Evolutionary conservation across 1,140 invertebrate species (phyloP).

Genomic region (Micrasema minimum): DNA sequence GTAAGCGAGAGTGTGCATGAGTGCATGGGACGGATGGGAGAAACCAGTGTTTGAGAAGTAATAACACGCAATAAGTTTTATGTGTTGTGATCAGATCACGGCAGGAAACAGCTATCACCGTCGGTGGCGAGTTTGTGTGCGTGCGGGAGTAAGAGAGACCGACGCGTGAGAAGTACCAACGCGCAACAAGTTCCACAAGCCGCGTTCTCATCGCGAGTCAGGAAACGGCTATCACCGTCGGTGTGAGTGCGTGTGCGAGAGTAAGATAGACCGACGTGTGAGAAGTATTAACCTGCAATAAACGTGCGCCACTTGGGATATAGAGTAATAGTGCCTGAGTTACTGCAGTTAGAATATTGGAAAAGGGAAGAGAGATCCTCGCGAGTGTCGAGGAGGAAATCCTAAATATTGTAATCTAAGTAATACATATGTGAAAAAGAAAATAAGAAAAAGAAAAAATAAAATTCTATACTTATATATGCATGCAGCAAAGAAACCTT

Average conservation of each 20-base stretch:
- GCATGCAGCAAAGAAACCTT: conserved; percentile 52
- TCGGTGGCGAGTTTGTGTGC: too few species aligned
- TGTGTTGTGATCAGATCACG: too few species aligned
- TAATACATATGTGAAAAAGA: conserved; percentile 51
- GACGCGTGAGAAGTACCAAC: too few species aligned
- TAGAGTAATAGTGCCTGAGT: conserved; percentile 48
- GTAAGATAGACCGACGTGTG: conserved; percentile 2
- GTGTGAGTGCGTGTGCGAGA: background rate
- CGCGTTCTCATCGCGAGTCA: too few species aligned
- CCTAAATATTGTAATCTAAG: conserved; percentile 54
- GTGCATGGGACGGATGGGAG: too few species aligned
- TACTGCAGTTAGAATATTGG: conserved; percentile 50
- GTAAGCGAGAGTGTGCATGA: too few species aligned
- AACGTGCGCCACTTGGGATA: conserved; percentile 49
- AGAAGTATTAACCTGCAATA: conserved; percentile 31
- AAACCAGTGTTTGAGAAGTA: background rate
- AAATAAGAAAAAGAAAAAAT: conserved; percentile 53
- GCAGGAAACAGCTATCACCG: too few species aligned
- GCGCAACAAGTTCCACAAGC: too few species aligned
- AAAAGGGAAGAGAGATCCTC: conserved; percentile 49
- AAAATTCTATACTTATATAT: conserved; percentile 55
- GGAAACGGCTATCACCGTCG: too few species aligned
- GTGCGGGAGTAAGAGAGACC: too few species aligned
- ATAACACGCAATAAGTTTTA: conserved; percentile 38
- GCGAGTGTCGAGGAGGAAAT: conserved; percentile 51